Percentiles rank a stretch among this genome's conserved stretches.
Evolutionary conservation across 2,888 invertebrate genomes (phyloP).

Genomic region (Caenorhabditis zanzibari): DNA sequence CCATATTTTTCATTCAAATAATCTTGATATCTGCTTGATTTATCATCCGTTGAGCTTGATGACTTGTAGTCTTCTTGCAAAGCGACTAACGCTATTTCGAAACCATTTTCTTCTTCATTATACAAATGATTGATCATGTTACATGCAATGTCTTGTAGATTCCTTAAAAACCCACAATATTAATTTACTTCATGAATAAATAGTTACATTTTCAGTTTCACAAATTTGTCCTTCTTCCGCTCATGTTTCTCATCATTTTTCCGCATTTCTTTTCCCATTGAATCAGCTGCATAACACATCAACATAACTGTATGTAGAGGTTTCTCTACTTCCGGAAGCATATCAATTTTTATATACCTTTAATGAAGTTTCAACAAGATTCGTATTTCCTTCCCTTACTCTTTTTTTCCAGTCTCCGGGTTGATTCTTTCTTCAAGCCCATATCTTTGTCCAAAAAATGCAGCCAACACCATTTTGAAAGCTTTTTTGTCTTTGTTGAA

Average conservation of each 20-base stretch:
- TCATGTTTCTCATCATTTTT: neutral
- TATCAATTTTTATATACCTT: neutral
- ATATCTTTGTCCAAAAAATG: neutral
- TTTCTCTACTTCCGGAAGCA: neutral
- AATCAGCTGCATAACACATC: slow-evolving; percentile 15
- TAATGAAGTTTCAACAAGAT: neutral
- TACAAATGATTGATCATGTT: slow-evolving; percentile 21
- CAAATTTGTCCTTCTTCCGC: neutral
- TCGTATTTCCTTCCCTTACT: too few relatives aligned
- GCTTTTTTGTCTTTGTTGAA: neutral
- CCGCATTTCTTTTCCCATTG: neutral
- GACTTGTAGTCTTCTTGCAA: slow-evolving; percentile 20
- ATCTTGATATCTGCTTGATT: neutral
- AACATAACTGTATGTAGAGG: slow-evolving; percentile 5
- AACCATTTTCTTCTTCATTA: neutral
- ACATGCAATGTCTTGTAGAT: slow-evolving; percentile 18
- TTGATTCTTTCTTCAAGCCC: neutral
- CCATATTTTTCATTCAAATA: slow-evolving; percentile 30
- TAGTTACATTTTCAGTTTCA: neutral
- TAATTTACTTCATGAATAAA: neutral
- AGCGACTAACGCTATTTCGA: neutral
- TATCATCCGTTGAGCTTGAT: neutral
- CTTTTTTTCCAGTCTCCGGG: neutral
- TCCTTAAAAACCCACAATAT: neutral
- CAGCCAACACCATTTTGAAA: slow-evolving; percentile 1